phyloP scores from a whole-genome alignment of 2,888 invertebrate species.

The Tortricodes alternella region DNA sequence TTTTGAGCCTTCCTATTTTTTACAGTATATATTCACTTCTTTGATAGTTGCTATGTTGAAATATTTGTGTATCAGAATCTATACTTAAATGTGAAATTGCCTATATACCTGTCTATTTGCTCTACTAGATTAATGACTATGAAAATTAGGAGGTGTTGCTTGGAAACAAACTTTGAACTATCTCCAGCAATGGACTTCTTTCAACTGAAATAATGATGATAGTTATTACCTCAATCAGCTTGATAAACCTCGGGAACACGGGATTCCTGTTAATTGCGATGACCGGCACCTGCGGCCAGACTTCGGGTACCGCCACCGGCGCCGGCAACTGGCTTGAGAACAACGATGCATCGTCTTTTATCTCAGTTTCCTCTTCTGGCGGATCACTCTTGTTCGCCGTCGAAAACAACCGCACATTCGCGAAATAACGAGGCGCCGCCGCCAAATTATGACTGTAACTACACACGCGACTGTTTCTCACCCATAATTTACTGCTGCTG shows the following conservation, averaged over 20 bases:
- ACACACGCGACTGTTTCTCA: constrained; percentile 47
- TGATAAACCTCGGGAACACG: constrained; percentile 98
- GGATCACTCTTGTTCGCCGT: constrained; percentile 65
- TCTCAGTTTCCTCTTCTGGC: constrained; percentile 63
- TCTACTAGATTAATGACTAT: too few species aligned
- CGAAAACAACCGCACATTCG: constrained; percentile 55
- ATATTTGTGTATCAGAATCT: too few species aligned
- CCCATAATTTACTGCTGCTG: constrained; percentile 36
- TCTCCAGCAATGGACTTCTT: too few species aligned
- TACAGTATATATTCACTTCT: too few species aligned
- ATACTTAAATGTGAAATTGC: too few species aligned
- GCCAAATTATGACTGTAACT: constrained; percentile 45
- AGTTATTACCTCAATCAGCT: constrained; percentile 94
- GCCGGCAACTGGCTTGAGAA: constrained; percentile 87
- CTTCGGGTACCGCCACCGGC: constrained; percentile 96
- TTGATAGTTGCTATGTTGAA: too few species aligned
- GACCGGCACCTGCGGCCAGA: constrained; percentile 98
- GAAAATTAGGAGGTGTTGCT: too few species aligned
- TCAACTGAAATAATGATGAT: too few species aligned
- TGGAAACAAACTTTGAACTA: too few species aligned
- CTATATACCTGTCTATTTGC: too few species aligned
- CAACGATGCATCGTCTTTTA: constrained; percentile 69
- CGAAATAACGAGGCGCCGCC: constrained; percentile 36
- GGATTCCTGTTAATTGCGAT: constrained; percentile 97
- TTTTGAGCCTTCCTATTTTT: too few species aligned